Evolutionary conservation across 1,140 invertebrate genomes (phyloP).

Genomic region (Cheumatopsyche charites): DNA sequence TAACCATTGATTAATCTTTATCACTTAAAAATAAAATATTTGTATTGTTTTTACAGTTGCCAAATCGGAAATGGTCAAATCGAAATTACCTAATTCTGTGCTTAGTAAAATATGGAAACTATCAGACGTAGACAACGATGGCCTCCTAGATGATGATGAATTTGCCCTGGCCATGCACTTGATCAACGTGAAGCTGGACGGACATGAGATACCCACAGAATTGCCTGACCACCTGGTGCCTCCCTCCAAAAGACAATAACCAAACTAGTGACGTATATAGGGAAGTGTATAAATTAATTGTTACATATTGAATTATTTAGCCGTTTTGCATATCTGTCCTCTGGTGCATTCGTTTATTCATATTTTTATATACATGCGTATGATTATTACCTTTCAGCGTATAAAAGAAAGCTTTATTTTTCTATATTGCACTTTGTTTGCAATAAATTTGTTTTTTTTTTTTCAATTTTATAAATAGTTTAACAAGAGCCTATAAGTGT

Average conservation of each 20-base stretch:
- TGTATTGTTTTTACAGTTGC: conserved; percentile 70
- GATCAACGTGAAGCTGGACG: conserved; percentile 92
- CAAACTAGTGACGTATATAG: neutral
- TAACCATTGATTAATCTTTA: too few species aligned
- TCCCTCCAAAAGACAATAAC: conserved; percentile 75
- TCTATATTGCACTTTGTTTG: conserved; percentile 12
- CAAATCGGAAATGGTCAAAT: conserved; percentile 97
- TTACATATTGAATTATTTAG: too few species aligned
- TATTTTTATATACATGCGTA: too few species aligned
- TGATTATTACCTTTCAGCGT: too few species aligned
- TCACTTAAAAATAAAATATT: neutral
- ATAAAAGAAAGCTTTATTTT: neutral
- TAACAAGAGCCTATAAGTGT: neutral
- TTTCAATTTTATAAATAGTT: neutral
- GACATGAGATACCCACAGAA: conserved; percentile 89
- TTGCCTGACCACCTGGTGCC: conserved; percentile 94
- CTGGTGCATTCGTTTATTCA: too few species aligned
- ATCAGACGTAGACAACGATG: conserved; percentile 96
- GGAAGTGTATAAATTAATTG: neutral
- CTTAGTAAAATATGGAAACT: conserved; percentile 98
- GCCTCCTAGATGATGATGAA: conserved; percentile 93
- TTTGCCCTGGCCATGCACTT: conserved; percentile 99
- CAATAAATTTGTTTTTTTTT: conserved; percentile 2
- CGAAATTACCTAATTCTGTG: conserved; percentile 96
- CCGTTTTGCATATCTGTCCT: too few species aligned